Evolutionary conservation across 1,140 invertebrate species (phyloP).

Genomic region (Phymorhynchus buccinoides): DNA sequence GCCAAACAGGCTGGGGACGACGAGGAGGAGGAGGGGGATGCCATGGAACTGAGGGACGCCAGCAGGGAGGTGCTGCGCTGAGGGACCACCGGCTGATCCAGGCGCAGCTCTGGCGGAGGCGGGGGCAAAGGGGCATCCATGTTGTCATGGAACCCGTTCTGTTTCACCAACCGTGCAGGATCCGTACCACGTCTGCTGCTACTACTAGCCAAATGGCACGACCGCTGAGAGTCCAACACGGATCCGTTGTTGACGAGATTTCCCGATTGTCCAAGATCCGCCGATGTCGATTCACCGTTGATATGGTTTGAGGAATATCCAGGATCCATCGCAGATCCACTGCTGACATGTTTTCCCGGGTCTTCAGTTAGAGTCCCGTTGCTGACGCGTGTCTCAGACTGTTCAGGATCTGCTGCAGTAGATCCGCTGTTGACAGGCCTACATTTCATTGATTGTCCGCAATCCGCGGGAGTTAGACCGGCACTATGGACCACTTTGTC

Average conservation of each 20-base stretch:
- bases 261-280: background rate
- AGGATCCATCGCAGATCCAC: background rate
- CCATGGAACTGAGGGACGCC: background rate
- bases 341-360: background rate
- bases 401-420: background rate
- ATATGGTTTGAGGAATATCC: background rate
- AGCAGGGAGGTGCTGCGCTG: background rate
- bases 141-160: background rate
- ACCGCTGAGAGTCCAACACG: background rate
- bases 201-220: background rate
- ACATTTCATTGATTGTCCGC: background rate
- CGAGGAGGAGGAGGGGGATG: background rate
- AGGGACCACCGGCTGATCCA: background rate
- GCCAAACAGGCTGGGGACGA: background rate
- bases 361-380: background rate
- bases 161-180: background rate
- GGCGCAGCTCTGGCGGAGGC: background rate
- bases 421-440: background rate
- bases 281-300: background rate
- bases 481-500: background rate
- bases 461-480: background rate
- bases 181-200: background rate
- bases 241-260: background rate
- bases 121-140: background rate
- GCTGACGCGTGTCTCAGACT: background rate